A percentile compares a stretch with the other conserved stretches of the same genome.
phyloP scores from a whole-genome alignment of 92 coral and sea anemone species.

The Desmophyllum pertusum region DNA sequence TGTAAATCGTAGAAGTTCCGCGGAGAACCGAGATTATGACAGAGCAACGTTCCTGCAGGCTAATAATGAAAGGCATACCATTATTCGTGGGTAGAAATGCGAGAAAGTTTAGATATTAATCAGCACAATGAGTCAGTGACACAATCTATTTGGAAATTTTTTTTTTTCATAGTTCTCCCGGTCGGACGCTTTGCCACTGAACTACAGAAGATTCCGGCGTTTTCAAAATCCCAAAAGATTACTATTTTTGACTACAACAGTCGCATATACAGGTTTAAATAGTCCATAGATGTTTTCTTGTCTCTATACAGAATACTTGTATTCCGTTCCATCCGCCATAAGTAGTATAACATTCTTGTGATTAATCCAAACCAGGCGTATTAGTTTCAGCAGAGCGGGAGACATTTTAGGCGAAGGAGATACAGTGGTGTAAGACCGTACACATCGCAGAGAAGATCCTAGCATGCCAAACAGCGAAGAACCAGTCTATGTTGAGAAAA shows the following conservation, averaged over 20 bases:
- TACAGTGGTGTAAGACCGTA: slow-evolving; percentile 76
- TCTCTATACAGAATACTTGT: slow-evolving; percentile 71
- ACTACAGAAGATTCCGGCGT: no score
- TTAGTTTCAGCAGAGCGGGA: slow-evolving; percentile 78
- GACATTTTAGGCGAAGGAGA: slow-evolving; percentile 79
- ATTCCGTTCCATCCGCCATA: slow-evolving; percentile 94
- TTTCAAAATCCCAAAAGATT: no score
- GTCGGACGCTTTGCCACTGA: no score
- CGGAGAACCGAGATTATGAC: no score
- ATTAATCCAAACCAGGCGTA: slow-evolving; percentile 93
- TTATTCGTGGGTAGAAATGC: no score
- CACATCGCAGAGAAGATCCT: slow-evolving; percentile 87
- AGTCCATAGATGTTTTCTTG: not conserved
- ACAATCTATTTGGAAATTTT: no score
- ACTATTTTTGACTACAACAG: not conserved
- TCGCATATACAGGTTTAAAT: not conserved
- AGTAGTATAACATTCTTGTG: slow-evolving; percentile 89
- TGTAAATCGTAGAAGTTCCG: no score
- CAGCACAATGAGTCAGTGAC: no score
- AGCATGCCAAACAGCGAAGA: slow-evolving; percentile 97
- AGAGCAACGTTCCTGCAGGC: no score
- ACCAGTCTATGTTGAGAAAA: slow-evolving; percentile 72
- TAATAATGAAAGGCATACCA: no score
- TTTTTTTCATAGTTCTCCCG: no score
- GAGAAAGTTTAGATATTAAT: no score